Evolutionary conservation across 2,888 invertebrate genomes (phyloP).

Genomic region (Ophion ellenae): DNA sequence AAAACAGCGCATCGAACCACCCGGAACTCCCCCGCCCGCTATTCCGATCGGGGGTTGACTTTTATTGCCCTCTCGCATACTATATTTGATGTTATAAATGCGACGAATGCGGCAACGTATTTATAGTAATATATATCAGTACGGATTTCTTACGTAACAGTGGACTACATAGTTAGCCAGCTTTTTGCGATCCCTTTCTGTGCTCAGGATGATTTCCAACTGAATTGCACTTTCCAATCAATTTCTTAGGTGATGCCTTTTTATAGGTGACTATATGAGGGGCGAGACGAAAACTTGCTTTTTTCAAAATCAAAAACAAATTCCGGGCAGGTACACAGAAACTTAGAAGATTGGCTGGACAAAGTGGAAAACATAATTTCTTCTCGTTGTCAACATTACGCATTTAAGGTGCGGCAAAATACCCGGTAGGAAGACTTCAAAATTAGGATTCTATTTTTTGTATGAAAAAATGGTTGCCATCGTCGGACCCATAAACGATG

Average conservation of each 20-base stretch:
- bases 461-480: too few species aligned
- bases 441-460: too few species aligned
- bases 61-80: constrained; percentile 77
- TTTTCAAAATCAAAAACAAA: neutral
- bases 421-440: too few species aligned
- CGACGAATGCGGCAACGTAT: constrained; percentile 68
- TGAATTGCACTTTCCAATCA: neutral
- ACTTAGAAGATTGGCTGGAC: too few species aligned
- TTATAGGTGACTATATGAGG: too few species aligned
- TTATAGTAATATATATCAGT: neutral
- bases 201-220: neutral
- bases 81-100: constrained; percentile 80
- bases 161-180: neutral
- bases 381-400: neutral
- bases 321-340: too few species aligned
- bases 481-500: too few species aligned
- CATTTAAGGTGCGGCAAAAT: too few species aligned
- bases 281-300: constrained; percentile 66
- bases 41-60: constrained; percentile 75
- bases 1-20: constrained; percentile 51
- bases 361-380: neutral
- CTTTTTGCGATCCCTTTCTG: neutral
- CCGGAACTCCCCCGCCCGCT: constrained; percentile 60
- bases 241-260: neutral
- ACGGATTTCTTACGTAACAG: constrained; percentile 22